Conservation (phyloP, 2,888 invertebrate genomes). For the Epinotia ramella region DNA sequence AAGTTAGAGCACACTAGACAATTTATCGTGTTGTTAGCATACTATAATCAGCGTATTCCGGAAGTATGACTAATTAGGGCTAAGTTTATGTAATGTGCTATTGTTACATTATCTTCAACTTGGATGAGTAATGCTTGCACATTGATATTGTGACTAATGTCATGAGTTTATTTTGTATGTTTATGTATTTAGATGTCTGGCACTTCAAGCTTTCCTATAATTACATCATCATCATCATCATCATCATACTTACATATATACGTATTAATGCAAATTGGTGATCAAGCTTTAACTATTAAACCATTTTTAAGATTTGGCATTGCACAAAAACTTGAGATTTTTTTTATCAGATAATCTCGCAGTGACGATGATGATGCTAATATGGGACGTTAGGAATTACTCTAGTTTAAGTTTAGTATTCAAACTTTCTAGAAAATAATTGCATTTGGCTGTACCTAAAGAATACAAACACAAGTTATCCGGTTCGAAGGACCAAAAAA, state of each 20-base stretch:
- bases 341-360: too few relatives aligned
- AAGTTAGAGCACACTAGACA: too few relatives aligned
- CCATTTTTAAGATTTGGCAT: too few relatives aligned
- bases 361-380: too few relatives aligned
- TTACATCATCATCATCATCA: too few relatives aligned
- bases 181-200: neutral
- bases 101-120: conserved; percentile 9
- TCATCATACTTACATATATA: neutral
- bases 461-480: too few relatives aligned
- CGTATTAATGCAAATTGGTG: neutral
- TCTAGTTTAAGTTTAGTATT: too few relatives aligned
- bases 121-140: conserved; percentile 3
- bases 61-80: neutral
- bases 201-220: neutral
- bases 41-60: neutral
- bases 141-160: neutral
- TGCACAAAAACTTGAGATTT: too few relatives aligned
- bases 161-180: neutral
- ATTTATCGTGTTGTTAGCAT: neutral
- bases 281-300: neutral
- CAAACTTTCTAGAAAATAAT: too few relatives aligned
- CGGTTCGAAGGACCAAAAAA: too few relatives aligned
- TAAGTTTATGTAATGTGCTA: neutral
- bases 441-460: neutral
- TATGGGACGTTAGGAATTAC: too few relatives aligned